These are phyloP conservation scores for Podiceps cristatus DNA, from an alignment of 2,113 vertebrate species.

Conservation along the genomic window DNA sequence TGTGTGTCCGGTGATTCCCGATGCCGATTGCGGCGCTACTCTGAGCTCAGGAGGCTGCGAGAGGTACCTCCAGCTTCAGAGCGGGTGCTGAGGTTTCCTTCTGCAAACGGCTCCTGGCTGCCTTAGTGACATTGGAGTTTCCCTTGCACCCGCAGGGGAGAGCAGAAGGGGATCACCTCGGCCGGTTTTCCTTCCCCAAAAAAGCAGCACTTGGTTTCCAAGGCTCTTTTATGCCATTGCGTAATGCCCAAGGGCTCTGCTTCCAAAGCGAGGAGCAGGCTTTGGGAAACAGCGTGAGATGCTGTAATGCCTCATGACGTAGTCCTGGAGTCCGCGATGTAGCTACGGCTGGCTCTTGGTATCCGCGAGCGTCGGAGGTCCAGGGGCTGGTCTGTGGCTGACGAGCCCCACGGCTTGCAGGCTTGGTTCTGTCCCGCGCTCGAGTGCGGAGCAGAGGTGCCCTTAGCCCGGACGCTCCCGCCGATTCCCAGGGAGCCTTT, in stretches of 20 bases:
- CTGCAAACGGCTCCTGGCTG: background rate
- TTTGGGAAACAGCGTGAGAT: background rate
- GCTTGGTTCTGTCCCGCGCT: background rate
- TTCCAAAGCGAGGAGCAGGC: background rate
- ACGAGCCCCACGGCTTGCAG: background rate
- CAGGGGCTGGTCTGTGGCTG: background rate
- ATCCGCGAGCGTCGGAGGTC: background rate
- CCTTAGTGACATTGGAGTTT: background rate
- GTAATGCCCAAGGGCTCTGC: background rate
- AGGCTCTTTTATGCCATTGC: background rate
- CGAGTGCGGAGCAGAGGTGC: accelerated
- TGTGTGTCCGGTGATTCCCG: background rate
- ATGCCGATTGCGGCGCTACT: background rate
- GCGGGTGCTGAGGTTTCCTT: background rate
- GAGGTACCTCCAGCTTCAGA: background rate
- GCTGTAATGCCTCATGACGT: background rate
- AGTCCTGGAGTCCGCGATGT: too few relatives aligned
- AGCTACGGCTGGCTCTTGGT: background rate
- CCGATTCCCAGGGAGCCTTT: background rate
- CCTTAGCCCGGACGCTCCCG: background rate
- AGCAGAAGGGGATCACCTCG: background rate
- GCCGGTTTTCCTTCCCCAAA: background rate
- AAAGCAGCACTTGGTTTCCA: background rate
- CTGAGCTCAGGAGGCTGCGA: background rate
- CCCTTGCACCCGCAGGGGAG: background rate